These are phyloP conservation scores for Pristionchus pacificus DNA, from an alignment of 1,140 invertebrate species.

Conservation along the genomic window DNA sequence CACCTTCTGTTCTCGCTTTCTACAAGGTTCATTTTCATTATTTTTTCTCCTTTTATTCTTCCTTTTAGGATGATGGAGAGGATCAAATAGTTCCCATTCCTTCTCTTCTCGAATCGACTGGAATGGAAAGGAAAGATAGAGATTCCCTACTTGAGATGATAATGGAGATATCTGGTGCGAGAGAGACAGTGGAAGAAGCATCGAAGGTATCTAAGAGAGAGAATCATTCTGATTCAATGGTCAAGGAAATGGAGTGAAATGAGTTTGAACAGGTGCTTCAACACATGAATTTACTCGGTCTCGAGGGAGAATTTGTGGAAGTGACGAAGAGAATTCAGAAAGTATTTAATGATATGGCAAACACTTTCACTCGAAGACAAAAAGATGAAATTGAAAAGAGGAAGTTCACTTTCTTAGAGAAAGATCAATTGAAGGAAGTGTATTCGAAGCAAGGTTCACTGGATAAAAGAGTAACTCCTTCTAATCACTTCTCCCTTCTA, in stretches of 20 bases:
- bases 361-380: constrained; percentile 38
- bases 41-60: too few relatives aligned
- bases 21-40: too few relatives aligned
- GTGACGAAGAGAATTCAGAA: constrained; percentile 42
- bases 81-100: constrained; percentile 49
- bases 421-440: constrained; percentile 41
- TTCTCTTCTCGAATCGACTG: constrained; percentile 43
- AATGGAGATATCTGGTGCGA: constrained; percentile 50
- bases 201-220: too few relatives aligned
- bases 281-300: constrained; percentile 47
- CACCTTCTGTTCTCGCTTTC: constrained; percentile 50
- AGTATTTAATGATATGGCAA: constrained; percentile 41
- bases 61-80: constrained; percentile 31
- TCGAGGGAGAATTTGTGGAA: constrained; percentile 40
- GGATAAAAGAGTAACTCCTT: too few relatives aligned
- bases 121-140: constrained; percentile 40
- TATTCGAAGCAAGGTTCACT: constrained; percentile 44
- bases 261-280: constrained; percentile 40
- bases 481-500: too few relatives aligned
- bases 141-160: constrained; percentile 44
- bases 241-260: too few relatives aligned
- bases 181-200: constrained; percentile 43
- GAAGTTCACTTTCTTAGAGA: constrained; percentile 48
- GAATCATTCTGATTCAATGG: too few relatives aligned
- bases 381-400: constrained; percentile 39